Evolutionary conservation across 2,888 invertebrate species (phyloP).

Genomic region (Chymomyza amoena): DNA sequence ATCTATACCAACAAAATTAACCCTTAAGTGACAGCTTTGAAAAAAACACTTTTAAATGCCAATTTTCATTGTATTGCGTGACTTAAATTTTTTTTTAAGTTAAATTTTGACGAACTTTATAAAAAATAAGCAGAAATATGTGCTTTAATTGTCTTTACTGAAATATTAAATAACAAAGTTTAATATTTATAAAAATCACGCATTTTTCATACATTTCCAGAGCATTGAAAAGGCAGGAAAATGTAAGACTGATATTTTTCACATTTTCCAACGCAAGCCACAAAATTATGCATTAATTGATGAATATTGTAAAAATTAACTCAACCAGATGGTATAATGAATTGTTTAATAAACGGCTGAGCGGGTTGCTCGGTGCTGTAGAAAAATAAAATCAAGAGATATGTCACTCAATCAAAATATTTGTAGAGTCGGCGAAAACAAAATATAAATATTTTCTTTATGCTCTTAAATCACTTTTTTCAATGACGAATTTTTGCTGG

Average conservation of each 20-base stretch:
- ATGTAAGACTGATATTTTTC: neutral
- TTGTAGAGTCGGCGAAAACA: neutral
- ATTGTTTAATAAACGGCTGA: neutral
- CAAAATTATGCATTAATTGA: constrained; percentile 40
- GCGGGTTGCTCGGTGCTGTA: neutral
- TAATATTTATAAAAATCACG: neutral
- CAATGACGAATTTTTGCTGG: neutral
- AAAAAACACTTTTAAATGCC: too few relatives aligned
- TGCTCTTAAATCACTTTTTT: neutral
- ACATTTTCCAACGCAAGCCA: constrained; percentile 26
- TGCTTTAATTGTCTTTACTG: constrained; percentile 30
- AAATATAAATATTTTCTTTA: constrained; percentile 24
- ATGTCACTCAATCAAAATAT: neutral
- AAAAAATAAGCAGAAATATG: constrained; percentile 38
- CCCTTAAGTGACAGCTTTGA: too few relatives aligned
- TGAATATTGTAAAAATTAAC: constrained; percentile 24
- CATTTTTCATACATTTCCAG: too few relatives aligned
- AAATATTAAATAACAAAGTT: neutral
- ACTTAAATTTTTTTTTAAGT: constrained; percentile 13
- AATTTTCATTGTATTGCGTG: neutral
- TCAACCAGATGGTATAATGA: neutral
- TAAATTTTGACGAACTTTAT: constrained; percentile 15
- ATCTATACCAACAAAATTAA: too few relatives aligned
- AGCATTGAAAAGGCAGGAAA: too few relatives aligned
- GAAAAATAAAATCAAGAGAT: neutral